Percentiles rank a stretch among this genome's conserved stretches.
These are phyloP conservation scores for Oreohelix idahoensis DNA, from an alignment of 1,140 invertebrate genomes.

Conservation along the genomic window DNA sequence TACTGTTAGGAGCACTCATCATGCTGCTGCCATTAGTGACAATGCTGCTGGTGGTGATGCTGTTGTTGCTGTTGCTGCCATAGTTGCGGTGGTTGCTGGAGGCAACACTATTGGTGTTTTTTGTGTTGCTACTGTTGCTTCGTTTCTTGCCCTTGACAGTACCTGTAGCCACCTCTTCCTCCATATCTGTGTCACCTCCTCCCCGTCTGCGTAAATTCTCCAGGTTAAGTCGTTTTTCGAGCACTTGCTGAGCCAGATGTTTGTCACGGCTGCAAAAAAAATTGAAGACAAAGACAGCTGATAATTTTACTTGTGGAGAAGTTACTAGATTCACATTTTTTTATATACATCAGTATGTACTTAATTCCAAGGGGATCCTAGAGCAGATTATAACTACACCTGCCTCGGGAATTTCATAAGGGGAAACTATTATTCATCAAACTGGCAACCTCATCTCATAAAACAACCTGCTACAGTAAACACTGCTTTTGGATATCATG, in stretches of 20 bases:
- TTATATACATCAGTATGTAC: no score
- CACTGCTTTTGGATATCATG: no score
- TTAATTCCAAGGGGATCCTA: no score
- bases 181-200: conserved; percentile 59
- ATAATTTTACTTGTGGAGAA: no score
- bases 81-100: conserved; percentile 1
- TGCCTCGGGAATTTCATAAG: no score
- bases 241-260: conserved; percentile 47
- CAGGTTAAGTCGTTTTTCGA: conserved; percentile 67
- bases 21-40: conserved; percentile 9
- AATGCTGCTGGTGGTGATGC: conserved; percentile 25
- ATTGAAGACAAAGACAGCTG: no score
- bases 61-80: conserved; percentile 25
- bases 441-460: no score
- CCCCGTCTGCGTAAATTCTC: conserved; percentile 64
- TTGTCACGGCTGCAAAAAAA: conserved; percentile 42
- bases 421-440: no score
- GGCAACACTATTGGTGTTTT: not conserved
- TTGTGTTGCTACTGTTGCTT: conserved; percentile 50
- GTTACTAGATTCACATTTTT: no score
- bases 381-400: no score
- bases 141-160: conserved; percentile 54
- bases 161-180: conserved; percentile 62
- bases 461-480: no score
- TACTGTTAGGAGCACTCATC: conserved; percentile 22